Conservation (phyloP, 2,113 vertebrate species). For the Leuciscus idus region DNA sequence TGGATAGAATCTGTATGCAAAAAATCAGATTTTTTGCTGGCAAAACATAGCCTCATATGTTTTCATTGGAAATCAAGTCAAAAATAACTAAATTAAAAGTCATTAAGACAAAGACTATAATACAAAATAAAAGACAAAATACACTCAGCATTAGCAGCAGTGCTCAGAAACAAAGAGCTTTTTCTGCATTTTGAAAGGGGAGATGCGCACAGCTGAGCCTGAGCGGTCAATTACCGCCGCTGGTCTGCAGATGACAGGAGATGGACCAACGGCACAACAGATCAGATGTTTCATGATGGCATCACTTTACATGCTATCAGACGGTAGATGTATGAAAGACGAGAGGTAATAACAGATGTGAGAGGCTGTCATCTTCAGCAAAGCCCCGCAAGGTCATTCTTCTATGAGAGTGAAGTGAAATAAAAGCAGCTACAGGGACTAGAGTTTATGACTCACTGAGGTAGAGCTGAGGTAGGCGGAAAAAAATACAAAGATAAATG, state of each 20-base stretch:
- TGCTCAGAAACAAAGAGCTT: background rate
- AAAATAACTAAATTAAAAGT: background rate
- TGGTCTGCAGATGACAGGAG: conserved; percentile 23
- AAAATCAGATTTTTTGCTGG: too few species aligned
- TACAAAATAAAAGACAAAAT: background rate
- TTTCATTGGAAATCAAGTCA: background rate
- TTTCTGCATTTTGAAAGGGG: conserved; percentile 3
- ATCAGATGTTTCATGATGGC: conserved; percentile 5
- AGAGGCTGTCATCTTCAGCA: conserved; percentile 12
- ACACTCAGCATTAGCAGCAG: background rate
- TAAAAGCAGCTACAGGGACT: conserved; percentile 15
- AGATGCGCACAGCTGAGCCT: background rate
- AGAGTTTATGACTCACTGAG: conserved; percentile 37
- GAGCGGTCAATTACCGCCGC: background rate
- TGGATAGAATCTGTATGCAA: too few species aligned
- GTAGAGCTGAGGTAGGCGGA: background rate
- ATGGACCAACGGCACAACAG: conserved; percentile 5
- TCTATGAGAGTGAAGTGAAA: background rate
- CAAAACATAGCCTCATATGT: background rate
- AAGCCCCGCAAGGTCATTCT: conserved; percentile 21
- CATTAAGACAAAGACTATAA: background rate
- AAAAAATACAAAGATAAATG: background rate
- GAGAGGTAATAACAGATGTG: background rate
- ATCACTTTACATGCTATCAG: conserved; percentile 36
- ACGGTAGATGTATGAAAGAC: background rate